These are phyloP conservation scores for Silurus glanis DNA, from an alignment of 2,113 vertebrate genomes.

Conservation along the genomic window DNA sequence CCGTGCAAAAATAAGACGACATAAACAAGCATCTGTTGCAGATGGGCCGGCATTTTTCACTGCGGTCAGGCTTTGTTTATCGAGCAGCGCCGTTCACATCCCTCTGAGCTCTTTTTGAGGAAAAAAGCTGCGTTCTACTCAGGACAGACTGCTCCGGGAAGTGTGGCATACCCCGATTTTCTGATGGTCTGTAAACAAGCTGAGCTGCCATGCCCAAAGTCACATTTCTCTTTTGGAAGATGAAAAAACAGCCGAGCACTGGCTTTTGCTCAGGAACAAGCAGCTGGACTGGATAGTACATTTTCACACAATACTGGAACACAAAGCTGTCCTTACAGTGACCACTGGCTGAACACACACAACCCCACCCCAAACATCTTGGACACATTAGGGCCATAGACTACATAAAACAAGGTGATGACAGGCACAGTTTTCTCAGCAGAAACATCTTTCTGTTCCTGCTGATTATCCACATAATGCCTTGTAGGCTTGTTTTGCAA, in stretches of 20 bases:
- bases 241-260: conserved; percentile 56
- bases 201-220: conserved; percentile 69
- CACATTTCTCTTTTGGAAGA: conserved; percentile 65
- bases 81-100: conserved; percentile 63
- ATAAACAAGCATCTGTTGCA: conserved; percentile 77
- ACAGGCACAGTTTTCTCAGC: conserved; percentile 26
- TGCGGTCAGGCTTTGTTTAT: conserved; percentile 72
- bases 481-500: background rate
- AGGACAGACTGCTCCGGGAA: conserved; percentile 12
- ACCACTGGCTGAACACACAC: conserved; percentile 48
- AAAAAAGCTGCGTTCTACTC: conserved; percentile 64
- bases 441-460: conserved; percentile 4
- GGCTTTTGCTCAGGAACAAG: conserved; percentile 59
- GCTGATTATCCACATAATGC: conserved; percentile 23
- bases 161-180: conserved; percentile 34
- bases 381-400: conserved; percentile 29
- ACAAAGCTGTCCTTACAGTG: conserved; percentile 17
- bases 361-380: conserved; percentile 35
- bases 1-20: conserved; percentile 59
- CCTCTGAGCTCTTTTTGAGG: conserved; percentile 60
- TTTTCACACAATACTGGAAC: conserved; percentile 46
- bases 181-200: conserved; percentile 66
- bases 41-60: conserved; percentile 66
- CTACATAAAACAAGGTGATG: conserved; percentile 17
- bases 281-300: conserved; percentile 62